Conservation (phyloP, 2,888 invertebrate species). For the Eledone cirrhosa region DNA sequence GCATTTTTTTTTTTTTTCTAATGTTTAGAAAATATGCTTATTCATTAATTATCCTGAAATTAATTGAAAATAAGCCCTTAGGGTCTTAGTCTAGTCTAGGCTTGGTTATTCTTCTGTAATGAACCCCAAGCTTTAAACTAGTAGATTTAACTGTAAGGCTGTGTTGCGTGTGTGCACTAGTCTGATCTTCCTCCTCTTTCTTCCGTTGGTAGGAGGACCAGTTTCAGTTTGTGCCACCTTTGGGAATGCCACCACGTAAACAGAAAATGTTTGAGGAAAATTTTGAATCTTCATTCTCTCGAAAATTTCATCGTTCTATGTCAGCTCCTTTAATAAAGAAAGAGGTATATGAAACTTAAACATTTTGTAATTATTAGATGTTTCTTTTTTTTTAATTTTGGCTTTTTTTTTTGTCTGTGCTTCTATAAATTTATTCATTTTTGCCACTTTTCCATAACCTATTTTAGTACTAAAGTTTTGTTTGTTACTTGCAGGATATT, state of each 20-base stretch:
- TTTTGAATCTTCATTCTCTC: slow-evolving; percentile 47
- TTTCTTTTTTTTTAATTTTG: neutral
- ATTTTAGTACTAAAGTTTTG: neutral
- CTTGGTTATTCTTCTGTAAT: too few species aligned
- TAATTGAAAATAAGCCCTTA: too few species aligned
- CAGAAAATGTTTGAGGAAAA: slow-evolving; percentile 56
- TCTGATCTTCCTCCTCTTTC: slow-evolving; percentile 19
- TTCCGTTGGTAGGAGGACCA: slow-evolving; percentile 38
- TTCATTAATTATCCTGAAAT: too few species aligned
- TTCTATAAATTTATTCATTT: neutral
- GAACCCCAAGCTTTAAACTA: too few species aligned
- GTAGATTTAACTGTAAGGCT: neutral
- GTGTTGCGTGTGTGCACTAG: neutral
- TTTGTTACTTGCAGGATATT: neutral
- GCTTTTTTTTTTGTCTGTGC: neutral
- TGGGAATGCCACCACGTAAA: slow-evolving; percentile 47
- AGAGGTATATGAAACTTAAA: slow-evolving; percentile 15
- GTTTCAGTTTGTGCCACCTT: slow-evolving; percentile 51
- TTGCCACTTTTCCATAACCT: neutral
- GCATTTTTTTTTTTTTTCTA: too few species aligned
- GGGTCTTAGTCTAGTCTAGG: too few species aligned
- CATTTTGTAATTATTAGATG: neutral
- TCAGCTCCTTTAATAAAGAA: slow-evolving; percentile 29
- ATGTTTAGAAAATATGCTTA: too few species aligned
- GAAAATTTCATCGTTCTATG: slow-evolving; percentile 32